Percentiles rank a stretch among this genome's conserved stretches.
These are phyloP conservation scores for Anorthoa munda DNA, from an alignment of 2,888 invertebrate genomes.

Conservation along the genomic window DNA sequence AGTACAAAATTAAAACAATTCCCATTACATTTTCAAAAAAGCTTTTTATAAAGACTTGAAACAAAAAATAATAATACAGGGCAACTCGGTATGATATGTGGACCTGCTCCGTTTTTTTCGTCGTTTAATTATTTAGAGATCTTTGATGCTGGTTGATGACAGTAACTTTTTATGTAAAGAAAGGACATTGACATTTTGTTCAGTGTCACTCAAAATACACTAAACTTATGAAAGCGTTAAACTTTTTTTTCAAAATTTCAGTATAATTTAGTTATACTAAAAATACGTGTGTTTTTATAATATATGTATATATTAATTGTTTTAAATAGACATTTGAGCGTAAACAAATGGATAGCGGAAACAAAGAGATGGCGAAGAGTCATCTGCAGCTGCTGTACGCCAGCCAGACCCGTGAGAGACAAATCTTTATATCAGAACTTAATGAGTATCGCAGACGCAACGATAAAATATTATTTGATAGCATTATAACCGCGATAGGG, in stretches of 20 bases:
- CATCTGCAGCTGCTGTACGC: slow-evolving; percentile 79
- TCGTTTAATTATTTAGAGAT: neutral
- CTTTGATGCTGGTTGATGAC: slow-evolving; percentile 28
- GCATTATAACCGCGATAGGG: slow-evolving; percentile 75
- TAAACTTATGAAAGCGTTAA: slow-evolving; percentile 14
- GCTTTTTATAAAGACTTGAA: no score
- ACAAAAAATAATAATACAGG: no score
- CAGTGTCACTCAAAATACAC: slow-evolving; percentile 45
- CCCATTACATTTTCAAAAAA: no score
- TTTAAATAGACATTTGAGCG: slow-evolving; percentile 64
- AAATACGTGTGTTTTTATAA: slow-evolving; percentile 24
- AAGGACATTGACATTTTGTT: slow-evolving; percentile 29
- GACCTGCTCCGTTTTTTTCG: no score
- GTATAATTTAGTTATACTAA: slow-evolving; percentile 57
- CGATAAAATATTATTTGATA: slow-evolving; percentile 68
- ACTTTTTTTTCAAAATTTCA: slow-evolving; percentile 74
- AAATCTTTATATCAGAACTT: slow-evolving; percentile 85
- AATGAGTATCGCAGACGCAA: slow-evolving; percentile 74
- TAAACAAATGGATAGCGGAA: slow-evolving; percentile 71
- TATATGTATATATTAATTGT: neutral
- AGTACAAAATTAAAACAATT: no score
- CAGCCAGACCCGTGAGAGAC: slow-evolving; percentile 77
- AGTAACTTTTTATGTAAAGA: neutral
- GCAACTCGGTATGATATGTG: no score
- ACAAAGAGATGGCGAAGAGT: slow-evolving; percentile 71